Evolutionary conservation across 2,113 vertebrate species (phyloP).

Genomic region (Tursiops truncatus): DNA sequence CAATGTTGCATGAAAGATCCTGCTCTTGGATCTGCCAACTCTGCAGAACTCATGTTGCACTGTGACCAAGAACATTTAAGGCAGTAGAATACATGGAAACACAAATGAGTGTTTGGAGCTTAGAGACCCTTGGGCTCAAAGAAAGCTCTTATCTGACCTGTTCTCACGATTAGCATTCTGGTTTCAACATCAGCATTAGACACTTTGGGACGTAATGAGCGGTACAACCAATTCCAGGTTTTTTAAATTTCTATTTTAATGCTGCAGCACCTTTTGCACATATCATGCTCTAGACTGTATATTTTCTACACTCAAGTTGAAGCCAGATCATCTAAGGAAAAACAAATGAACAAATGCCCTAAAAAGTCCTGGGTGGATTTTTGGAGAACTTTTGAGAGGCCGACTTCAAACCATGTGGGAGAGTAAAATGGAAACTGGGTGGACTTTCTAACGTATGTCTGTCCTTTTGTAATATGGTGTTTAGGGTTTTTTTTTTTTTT

Average conservation of each 20-base stretch:
- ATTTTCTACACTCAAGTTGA: slow-evolving; percentile 37
- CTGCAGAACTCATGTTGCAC: not conserved
- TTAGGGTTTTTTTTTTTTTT: not conserved
- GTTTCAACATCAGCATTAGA: not conserved
- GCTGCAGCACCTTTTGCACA: slow-evolving; percentile 69
- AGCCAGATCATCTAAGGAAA: not conserved
- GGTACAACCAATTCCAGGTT: slow-evolving; percentile 33
- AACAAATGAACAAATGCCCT: slow-evolving; percentile 5
- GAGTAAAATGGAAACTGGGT: not conserved
- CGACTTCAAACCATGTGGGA: not conserved
- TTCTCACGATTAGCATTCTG: not conserved
- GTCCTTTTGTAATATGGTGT: not conserved
- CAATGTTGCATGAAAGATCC: slow-evolving; percentile 56
- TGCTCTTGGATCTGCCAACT: fast-evolving
- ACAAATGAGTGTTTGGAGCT: not conserved
- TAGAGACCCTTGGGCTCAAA: slow-evolving; percentile 62
- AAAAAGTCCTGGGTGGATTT: not conserved
- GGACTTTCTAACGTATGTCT: not conserved
- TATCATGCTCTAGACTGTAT: slow-evolving; percentile 52
- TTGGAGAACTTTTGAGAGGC: not conserved
- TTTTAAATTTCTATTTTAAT: slow-evolving; percentile 1
- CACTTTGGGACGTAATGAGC: slow-evolving; percentile 16
- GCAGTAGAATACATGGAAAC: slow-evolving; percentile 43
- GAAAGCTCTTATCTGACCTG: slow-evolving; percentile 86
- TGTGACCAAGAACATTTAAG: slow-evolving; percentile 59